Conservation (phyloP, 2,113 vertebrate genomes). For the Pterophyllum scalare region DNA sequence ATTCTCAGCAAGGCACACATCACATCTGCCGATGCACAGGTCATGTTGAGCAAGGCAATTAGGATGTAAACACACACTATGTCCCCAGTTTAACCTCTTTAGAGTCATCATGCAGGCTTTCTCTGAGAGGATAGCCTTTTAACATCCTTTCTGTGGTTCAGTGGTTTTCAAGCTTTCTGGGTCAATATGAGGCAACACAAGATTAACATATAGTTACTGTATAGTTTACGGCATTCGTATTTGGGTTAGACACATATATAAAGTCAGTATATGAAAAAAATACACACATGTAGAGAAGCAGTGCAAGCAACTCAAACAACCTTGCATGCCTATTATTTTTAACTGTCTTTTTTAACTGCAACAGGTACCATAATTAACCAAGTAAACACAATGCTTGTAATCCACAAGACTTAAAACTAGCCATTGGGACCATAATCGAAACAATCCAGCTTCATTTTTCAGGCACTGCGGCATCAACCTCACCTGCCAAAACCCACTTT, state of each 20-base stretch:
- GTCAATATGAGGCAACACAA: slow-evolving; percentile 18
- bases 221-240: slow-evolving; percentile 37
- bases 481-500: not conserved
- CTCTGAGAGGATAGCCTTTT: slow-evolving; percentile 27
- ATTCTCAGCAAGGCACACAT: slow-evolving; percentile 19
- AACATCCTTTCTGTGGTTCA: slow-evolving; percentile 29
- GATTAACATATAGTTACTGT: slow-evolving; percentile 27
- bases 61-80: slow-evolving; percentile 22
- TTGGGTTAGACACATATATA: not conserved
- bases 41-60: slow-evolving; percentile 5
- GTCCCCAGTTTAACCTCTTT: slow-evolving; percentile 40
- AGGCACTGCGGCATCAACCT: not conserved
- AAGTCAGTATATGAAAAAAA: not conserved
- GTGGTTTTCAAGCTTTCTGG: not conserved
- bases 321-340: not conserved
- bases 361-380: not conserved
- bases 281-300: not conserved
- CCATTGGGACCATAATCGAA: not conserved
- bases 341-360: not conserved
- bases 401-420: not conserved
- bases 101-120: slow-evolving; percentile 19
- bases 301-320: not conserved
- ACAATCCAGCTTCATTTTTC: not conserved
- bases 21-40: slow-evolving; percentile 22
- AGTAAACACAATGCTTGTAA: not conserved